These are phyloP conservation scores for Cheilosia soror DNA, from an alignment of 2,888 invertebrate species.

Conservation along the genomic window DNA sequence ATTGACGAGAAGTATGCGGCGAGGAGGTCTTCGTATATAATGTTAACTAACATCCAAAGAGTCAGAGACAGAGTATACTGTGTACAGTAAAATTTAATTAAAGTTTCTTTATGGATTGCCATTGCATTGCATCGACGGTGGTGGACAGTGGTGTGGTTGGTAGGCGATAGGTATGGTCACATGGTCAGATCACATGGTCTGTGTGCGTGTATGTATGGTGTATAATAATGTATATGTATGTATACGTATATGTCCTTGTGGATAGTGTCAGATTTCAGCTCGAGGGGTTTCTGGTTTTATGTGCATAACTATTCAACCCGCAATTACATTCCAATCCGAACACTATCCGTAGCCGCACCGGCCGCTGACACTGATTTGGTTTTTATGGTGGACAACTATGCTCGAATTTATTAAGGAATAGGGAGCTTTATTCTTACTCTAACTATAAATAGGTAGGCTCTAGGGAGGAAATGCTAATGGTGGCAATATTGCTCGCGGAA, in stretches of 20 bases:
- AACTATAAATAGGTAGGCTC: conserved; percentile 31
- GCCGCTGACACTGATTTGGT: conserved; percentile 68
- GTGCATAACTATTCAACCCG: conserved; percentile 1
- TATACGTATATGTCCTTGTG: conserved; percentile 21
- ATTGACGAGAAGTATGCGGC: conserved; percentile 61
- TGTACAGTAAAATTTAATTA: conserved; percentile 78
- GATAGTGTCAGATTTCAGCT: conserved; percentile 67
- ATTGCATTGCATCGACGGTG: conserved; percentile 59
- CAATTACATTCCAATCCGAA: conserved; percentile 20
- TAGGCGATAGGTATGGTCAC: conserved; percentile 48
- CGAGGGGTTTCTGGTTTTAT: not conserved
- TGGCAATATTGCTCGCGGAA: conserved; percentile 16
- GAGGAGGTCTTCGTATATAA: conserved; percentile 48
- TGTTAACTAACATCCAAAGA: conserved; percentile 65
- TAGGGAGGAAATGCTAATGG: not conserved
- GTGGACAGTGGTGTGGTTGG: not conserved
- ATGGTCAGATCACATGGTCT: conserved; percentile 65
- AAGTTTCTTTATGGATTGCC: conserved; percentile 76
- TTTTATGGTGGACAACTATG: conserved; percentile 53
- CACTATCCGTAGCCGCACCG: conserved; percentile 24
- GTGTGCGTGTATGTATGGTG: conserved; percentile 9
- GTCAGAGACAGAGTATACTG: conserved; percentile 72
- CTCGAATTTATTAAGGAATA: conserved; percentile 55
- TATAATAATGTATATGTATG: no score
- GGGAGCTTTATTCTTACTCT: conserved; percentile 10